A percentile compares a stretch with the other conserved stretches of the same genome.
phyloP scores from a whole-genome alignment of 2,113 vertebrate species.

The Antigone vipio region DNA sequence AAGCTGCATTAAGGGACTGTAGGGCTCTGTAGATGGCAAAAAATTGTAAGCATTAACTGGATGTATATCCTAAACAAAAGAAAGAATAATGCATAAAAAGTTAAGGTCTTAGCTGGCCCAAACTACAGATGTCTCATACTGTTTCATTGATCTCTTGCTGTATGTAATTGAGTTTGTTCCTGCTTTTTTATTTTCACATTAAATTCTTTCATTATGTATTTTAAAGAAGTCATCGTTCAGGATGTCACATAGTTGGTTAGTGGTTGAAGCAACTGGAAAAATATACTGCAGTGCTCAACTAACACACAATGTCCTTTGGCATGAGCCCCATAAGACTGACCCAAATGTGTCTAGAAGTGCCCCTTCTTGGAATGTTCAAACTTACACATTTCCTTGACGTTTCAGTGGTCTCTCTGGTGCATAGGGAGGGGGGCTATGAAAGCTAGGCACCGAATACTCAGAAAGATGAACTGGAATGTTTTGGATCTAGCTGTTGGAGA shows the following conservation, averaged over 20 bases:
- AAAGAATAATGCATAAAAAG: neutral
- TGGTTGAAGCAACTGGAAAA: neutral
- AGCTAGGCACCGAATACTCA: neutral
- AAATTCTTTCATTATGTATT: neutral
- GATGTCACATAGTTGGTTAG: neutral
- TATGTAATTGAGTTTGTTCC: neutral
- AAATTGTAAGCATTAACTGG: neutral
- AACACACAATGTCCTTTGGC: neutral
- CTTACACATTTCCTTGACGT: neutral
- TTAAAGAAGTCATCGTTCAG: neutral
- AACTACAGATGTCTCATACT: neutral
- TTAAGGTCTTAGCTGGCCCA: neutral
- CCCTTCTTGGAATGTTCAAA: neutral
- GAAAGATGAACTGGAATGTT: neutral
- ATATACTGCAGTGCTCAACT: neutral
- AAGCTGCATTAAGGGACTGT: neutral
- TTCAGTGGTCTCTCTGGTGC: neutral
- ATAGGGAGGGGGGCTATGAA: neutral
- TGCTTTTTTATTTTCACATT: neutral
- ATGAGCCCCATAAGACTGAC: neutral
- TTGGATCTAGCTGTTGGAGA: neutral
- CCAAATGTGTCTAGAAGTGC: neutral
- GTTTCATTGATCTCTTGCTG: neutral
- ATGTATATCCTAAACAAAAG: neutral
- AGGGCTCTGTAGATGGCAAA: neutral